Conservation (phyloP, 2,888 invertebrate species). For the Stegana nigrithorax region DNA sequence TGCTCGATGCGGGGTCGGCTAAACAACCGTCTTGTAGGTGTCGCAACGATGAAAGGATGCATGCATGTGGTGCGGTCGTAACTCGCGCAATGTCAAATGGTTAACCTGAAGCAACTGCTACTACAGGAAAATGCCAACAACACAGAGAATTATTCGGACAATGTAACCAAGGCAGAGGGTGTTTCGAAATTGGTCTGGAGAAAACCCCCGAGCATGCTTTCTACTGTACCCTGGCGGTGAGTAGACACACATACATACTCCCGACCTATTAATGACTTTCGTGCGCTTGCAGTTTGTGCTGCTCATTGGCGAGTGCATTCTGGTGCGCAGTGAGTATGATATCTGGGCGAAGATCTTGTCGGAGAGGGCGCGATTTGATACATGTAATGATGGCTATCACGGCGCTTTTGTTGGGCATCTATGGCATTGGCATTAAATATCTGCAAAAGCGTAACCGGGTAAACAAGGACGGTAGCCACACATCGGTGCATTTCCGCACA, state of each 20-base stretch:
- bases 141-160: too few relatives aligned
- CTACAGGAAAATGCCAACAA: too few relatives aligned
- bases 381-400: slow-evolving; percentile 53
- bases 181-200: slow-evolving; percentile 53
- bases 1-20: too few relatives aligned
- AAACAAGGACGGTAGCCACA: too few relatives aligned
- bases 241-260: too few relatives aligned
- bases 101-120: too few relatives aligned
- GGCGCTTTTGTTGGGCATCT: slow-evolving; percentile 57
- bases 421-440: slow-evolving; percentile 49
- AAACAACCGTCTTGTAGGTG: too few relatives aligned
- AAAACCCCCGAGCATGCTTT: slow-evolving; percentile 65
- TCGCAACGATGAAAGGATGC: too few relatives aligned
- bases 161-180: too few relatives aligned
- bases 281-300: slow-evolving; percentile 57
- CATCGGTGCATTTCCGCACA: slow-evolving; percentile 60
- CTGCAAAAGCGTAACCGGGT: slow-evolving; percentile 47
- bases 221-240: slow-evolving; percentile 64
- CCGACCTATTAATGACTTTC: too few relatives aligned
- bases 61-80: too few relatives aligned
- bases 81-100: too few relatives aligned
- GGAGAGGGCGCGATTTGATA: slow-evolving; percentile 39
- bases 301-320: slow-evolving; percentile 59
- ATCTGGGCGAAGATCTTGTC: slow-evolving; percentile 1
- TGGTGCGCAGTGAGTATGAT: slow-evolving; percentile 50